Conservation (phyloP, 2,888 invertebrate genomes). For the Tromatobia lineatoria region DNA sequence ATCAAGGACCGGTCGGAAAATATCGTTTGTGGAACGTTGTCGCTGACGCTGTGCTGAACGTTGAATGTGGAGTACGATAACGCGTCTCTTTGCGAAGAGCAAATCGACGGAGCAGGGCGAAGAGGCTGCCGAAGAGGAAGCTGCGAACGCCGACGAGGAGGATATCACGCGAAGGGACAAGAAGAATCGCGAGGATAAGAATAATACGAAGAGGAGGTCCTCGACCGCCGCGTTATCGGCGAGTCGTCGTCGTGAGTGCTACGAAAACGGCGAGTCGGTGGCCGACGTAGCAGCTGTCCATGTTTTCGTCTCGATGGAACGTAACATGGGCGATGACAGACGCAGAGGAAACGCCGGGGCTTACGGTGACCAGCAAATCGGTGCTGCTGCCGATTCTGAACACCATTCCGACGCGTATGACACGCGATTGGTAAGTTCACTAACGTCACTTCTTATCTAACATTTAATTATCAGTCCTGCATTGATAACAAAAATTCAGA, state of each 20-base stretch:
- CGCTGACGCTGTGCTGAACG: conserved; percentile 49
- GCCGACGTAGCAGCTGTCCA: conserved; percentile 82
- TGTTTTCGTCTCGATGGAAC: conserved; percentile 85
- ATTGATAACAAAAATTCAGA: too few relatives aligned
- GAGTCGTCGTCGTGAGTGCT: conserved; percentile 71
- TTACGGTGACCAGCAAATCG: conserved; percentile 74
- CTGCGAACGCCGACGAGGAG: conserved; percentile 49
- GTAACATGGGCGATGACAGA: conserved; percentile 84
- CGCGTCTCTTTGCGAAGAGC: conserved; percentile 83
- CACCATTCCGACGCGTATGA: conserved; percentile 81
- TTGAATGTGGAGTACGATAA: conserved; percentile 85
- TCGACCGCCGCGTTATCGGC: conserved; percentile 62
- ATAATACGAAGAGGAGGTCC: conserved; percentile 58
- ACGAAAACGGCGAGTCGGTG: conserved; percentile 76
- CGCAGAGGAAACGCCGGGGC: conserved; percentile 78
- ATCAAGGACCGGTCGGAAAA: conserved; percentile 71
- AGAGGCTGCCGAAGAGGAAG: conserved; percentile 72
- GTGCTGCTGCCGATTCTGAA: conserved; percentile 78
- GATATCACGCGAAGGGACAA: conserved; percentile 20
- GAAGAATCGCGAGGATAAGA: conserved; percentile 36
- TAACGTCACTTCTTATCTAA: not conserved
- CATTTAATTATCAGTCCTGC: not conserved
- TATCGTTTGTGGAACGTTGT: conserved; percentile 22
- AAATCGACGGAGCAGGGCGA: conserved; percentile 76
- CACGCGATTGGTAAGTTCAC: conserved; percentile 80